phyloP scores from a whole-genome alignment of 23 tunicate genomes.

The Halocynthia aurantium region DNA sequence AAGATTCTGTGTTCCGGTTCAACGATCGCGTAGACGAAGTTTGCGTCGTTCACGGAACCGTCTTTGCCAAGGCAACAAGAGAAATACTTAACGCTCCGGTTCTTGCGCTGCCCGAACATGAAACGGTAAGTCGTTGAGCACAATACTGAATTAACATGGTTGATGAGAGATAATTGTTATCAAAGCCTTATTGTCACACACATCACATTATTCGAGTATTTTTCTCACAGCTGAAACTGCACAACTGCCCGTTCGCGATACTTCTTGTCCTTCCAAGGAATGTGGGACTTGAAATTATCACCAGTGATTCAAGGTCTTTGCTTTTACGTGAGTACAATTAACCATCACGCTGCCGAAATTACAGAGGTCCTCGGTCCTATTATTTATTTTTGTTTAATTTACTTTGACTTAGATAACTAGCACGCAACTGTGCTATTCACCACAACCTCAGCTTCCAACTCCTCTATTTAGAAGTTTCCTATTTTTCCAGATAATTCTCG shows the following conservation, averaged over 20 bases:
- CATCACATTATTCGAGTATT: not conserved
- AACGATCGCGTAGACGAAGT: slow-evolving; percentile 41
- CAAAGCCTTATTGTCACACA: not conserved
- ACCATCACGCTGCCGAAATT: no score
- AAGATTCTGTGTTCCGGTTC: slow-evolving; percentile 29
- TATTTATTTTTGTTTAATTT: no score
- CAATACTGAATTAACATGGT: not conserved
- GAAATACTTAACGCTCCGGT: slow-evolving; percentile 42
- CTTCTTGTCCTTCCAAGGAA: slow-evolving; percentile 35
- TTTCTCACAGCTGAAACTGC: slow-evolving; percentile 18
- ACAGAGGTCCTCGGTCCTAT: no score
- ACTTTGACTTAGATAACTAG: no score
- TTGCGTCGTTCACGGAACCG: slow-evolving; percentile 43
- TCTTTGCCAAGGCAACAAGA: slow-evolving; percentile 8
- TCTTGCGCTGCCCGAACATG: slow-evolving; percentile 45
- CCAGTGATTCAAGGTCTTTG: not conserved
- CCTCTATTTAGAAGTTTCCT: not conserved
- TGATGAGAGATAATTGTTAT: not conserved
- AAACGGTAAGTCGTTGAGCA: slow-evolving; percentile 25
- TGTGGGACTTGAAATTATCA: not conserved
- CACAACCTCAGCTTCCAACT: no score
- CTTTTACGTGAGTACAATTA: not conserved
- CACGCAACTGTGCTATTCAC: no score
- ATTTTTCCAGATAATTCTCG: slow-evolving; percentile 4
- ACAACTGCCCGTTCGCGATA: slow-evolving; percentile 30